A percentile compares a stretch with the other conserved stretches of the same genome.
Conservation (phyloP, 2,888 invertebrate genomes). For the Macaria liturata region DNA sequence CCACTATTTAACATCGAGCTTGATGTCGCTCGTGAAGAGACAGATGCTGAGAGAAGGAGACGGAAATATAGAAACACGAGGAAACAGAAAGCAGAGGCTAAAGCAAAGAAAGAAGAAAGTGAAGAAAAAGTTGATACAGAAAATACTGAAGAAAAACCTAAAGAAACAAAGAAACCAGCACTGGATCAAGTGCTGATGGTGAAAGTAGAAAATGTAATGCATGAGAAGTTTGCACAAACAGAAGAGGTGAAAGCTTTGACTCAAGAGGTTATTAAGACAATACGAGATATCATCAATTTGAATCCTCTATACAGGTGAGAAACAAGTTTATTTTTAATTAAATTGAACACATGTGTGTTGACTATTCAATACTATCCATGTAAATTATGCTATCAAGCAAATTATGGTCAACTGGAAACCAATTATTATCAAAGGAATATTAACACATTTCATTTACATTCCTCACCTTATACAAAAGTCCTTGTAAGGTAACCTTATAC, state of each 20-base stretch:
- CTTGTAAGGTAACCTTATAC: no score
- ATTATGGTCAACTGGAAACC: no score
- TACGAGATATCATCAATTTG: conserved; percentile 97
- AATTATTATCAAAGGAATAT: no score
- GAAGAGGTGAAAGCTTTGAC: conserved; percentile 98
- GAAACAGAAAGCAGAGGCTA: conserved; percentile 44
- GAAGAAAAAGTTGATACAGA: conserved; percentile 28
- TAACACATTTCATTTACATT: no score
- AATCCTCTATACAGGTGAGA: conserved; percentile 94
- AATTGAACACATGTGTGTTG: no score
- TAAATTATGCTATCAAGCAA: no score
- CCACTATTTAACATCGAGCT: conserved; percentile 92
- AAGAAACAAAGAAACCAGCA: conserved; percentile 46
- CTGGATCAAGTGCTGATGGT: conserved; percentile 90
- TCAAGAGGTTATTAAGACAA: conserved; percentile 98
- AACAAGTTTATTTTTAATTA: no score
- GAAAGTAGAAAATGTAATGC: conserved; percentile 95
- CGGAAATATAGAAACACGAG: conserved; percentile 71
- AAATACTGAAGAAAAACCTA: conserved; percentile 35
- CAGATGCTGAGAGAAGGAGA: conserved; percentile 83
- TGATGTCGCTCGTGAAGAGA: conserved; percentile 91
- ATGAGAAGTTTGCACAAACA: conserved; percentile 94
- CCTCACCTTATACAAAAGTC: no score
- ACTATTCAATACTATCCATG: no score
- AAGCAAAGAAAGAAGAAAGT: conserved; percentile 18